These are phyloP conservation scores for Pagetopsis macropterus DNA, from an alignment of 2,797 vertebrate genomes.

Conservation along the genomic window DNA sequence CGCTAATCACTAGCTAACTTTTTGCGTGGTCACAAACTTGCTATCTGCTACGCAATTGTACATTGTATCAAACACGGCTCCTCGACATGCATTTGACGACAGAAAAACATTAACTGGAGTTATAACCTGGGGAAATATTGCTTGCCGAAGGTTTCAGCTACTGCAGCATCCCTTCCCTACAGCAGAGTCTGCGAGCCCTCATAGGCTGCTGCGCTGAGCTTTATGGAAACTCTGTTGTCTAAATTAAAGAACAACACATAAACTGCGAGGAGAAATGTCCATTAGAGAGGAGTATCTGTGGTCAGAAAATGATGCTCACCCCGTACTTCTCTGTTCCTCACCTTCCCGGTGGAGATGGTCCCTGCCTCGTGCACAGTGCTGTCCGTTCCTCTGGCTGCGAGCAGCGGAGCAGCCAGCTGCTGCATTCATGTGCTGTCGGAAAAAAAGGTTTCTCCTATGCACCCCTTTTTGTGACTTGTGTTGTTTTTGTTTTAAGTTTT, in stretches of 20 bases:
- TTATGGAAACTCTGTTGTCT: slow-evolving; percentile 30
- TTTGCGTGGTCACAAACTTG: slow-evolving; percentile 3
- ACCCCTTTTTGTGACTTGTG: background rate
- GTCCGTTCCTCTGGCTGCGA: slow-evolving; percentile 51
- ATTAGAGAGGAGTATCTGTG: rapidly evolving
- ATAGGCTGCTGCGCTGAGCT: slow-evolving; percentile 32
- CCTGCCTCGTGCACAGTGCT: slow-evolving; percentile 43
- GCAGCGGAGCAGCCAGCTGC: slow-evolving; percentile 60
- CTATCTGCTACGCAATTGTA: rapidly evolving
- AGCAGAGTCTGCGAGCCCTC: slow-evolving; percentile 39
- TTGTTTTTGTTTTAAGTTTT: background rate
- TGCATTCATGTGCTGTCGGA: slow-evolving; percentile 47
- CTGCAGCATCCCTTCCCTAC: slow-evolving; percentile 73
- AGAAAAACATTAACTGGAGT: slow-evolving; percentile 30
- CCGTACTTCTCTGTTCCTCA: slow-evolving; percentile 34
- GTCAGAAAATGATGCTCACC: slow-evolving; percentile 41
- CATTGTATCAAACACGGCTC: background rate
- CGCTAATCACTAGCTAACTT: slow-evolving; percentile 20
- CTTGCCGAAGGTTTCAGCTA: slow-evolving; percentile 40
- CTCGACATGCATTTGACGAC: background rate
- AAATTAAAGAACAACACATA: background rate
- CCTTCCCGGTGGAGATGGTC: slow-evolving; percentile 55
- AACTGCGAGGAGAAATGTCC: background rate
- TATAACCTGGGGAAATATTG: slow-evolving; percentile 21
- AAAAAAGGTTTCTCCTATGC: background rate